Conservation (phyloP, 2,113 vertebrate genomes). For the Forbesichthys papilliferus region DNA sequence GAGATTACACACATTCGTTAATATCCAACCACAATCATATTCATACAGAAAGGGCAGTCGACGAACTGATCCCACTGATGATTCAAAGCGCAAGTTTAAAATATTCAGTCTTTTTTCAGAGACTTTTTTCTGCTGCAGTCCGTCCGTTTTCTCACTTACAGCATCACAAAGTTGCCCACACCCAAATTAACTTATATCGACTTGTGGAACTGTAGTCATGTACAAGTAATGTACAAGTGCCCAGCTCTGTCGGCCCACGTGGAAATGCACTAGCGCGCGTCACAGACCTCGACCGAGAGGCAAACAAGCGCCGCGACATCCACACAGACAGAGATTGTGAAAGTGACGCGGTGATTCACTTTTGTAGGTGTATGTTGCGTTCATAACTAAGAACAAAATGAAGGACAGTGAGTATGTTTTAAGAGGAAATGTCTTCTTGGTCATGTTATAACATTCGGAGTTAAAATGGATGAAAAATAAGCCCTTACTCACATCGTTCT, state of each 20-base stretch:
- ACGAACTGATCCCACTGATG: not conserved
- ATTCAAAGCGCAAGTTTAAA: conserved; percentile 39
- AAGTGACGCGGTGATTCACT: conserved; percentile 20
- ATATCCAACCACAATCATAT: conserved; percentile 37
- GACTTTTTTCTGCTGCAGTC: no score
- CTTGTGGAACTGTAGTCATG: conserved; percentile 36
- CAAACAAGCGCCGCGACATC: conserved; percentile 4
- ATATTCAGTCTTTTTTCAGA: no score
- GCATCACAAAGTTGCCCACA: no score
- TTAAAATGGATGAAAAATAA: not conserved
- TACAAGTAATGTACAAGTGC: conserved; percentile 39
- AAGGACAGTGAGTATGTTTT: not conserved
- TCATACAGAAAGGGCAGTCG: conserved; percentile 15
- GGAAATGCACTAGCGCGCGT: conserved; percentile 52
- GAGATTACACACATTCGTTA: conserved; percentile 33
- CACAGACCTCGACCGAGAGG: conserved; percentile 30
- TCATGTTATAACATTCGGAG: not conserved
- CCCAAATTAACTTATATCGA: no score
- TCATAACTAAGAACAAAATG: conserved; percentile 40
- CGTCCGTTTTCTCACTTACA: no score
- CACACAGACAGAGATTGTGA: not conserved
- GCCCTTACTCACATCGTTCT: not conserved
- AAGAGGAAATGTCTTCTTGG: not conserved
- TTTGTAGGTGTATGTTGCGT: conserved; percentile 36
- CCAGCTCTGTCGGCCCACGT: conserved; percentile 59